Conservation (phyloP, 2,113 vertebrate species). For the Cettia cetti region DNA sequence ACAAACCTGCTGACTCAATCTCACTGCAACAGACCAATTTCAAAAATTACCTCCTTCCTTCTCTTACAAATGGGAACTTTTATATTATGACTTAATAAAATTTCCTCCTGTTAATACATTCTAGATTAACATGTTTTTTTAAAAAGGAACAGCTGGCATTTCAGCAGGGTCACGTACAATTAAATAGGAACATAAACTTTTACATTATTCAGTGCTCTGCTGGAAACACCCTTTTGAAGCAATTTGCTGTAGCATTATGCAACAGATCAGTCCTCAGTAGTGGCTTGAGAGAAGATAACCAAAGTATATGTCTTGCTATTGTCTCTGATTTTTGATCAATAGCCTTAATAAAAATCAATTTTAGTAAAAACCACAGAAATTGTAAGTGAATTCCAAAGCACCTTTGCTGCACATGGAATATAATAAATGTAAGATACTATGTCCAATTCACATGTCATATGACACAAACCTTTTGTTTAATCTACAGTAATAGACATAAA, state of each 20-base stretch:
- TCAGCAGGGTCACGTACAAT: constrained; percentile 12
- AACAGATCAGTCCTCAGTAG: background rate
- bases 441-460: background rate
- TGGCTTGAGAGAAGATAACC: background rate
- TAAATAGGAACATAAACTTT: background rate
- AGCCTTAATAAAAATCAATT: background rate
- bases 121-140: constrained; percentile 7
- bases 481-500: background rate
- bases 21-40: background rate
- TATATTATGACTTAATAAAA: background rate
- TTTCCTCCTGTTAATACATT: constrained; percentile 29
- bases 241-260: background rate
- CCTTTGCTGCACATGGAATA: background rate
- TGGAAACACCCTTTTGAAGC: background rate
- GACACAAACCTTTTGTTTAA: background rate
- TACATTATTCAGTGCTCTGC: background rate
- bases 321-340: background rate
- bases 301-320: background rate
- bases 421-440: background rate
- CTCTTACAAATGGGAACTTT: constrained; percentile 46
- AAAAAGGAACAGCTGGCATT: background rate
- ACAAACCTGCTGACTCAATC: background rate
- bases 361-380: background rate
- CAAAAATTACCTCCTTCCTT: constrained; percentile 9
- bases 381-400: background rate